Conservation (phyloP, 1,140 invertebrate genomes). For the Atta texana region DNA sequence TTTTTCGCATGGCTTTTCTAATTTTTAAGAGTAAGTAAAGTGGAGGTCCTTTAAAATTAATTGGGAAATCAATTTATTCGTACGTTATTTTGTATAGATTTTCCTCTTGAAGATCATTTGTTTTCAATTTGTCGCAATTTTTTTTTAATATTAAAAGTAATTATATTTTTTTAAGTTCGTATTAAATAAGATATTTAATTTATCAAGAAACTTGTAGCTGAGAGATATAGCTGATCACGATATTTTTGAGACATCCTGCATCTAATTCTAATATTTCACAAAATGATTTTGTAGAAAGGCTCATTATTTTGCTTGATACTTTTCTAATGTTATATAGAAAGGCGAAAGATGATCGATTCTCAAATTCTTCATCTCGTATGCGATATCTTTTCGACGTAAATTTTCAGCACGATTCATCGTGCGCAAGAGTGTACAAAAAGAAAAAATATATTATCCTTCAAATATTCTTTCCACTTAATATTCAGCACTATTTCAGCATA, state of each 20-base stretch:
- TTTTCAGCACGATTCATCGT: conserved; percentile 19
- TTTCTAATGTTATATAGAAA: neutral
- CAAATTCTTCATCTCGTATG: neutral
- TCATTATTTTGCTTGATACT: neutral
- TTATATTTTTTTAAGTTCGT: neutral
- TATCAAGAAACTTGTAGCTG: neutral
- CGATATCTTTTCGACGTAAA: conserved; percentile 25
- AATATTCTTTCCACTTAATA: conserved; percentile 56
- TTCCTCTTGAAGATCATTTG: neutral
- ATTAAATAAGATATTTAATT: conserved; percentile 2
- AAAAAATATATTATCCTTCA: neutral
- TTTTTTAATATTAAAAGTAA: neutral
- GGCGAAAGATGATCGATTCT: neutral
- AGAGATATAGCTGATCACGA: neutral
- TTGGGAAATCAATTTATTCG: too few relatives aligned
- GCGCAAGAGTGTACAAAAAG: conserved; percentile 38
- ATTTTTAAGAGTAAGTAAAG: neutral
- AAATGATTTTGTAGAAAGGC: neutral
- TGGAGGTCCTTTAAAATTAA: neutral
- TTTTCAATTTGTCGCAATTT: conserved; percentile 1
- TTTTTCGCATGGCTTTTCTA: neutral
- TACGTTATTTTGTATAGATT: neutral
- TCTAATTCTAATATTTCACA: neutral
- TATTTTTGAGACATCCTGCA: conserved; percentile 7
- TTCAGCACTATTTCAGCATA: conserved; percentile 61